These are phyloP conservation scores for Diprion similis DNA, from an alignment of 1,140 invertebrate species.

Conservation along the genomic window DNA sequence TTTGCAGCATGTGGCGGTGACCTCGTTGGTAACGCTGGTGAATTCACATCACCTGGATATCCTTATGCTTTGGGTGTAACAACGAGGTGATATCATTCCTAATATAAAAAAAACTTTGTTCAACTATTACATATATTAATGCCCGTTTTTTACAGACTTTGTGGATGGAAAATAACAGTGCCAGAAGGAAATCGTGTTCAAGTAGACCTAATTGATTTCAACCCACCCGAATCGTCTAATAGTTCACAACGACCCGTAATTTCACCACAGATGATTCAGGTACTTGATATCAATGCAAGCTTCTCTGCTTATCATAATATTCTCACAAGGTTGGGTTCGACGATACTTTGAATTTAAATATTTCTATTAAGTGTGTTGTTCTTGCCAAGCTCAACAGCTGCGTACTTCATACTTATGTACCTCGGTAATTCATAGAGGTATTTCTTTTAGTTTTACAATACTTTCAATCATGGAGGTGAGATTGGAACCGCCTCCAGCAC, in stretches of 20 bases:
- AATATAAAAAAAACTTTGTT: slow-evolving; percentile 7
- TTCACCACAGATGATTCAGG: slow-evolving; percentile 6
- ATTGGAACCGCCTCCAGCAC: slow-evolving; percentile 18
- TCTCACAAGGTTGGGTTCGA: too few species aligned
- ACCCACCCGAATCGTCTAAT: too few species aligned
- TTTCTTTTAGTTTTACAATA: slow-evolving; percentile 54
- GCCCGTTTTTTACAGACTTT: slow-evolving; percentile 51
- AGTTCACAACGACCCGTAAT: too few species aligned
- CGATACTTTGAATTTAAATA: too few species aligned
- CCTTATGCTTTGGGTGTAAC: slow-evolving; percentile 58
- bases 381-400: too few species aligned
- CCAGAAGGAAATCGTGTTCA: slow-evolving; percentile 68
- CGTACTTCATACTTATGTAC: too few species aligned
- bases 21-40: slow-evolving; percentile 64
- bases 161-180: slow-evolving; percentile 75
- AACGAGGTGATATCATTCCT: slow-evolving; percentile 37
- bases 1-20: slow-evolving; percentile 68
- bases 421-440: too few species aligned
- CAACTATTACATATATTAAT: slow-evolving; percentile 17
- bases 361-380: too few species aligned
- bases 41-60: slow-evolving; percentile 75
- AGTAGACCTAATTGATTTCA: slow-evolving; percentile 68
- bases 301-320: background rate
- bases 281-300: slow-evolving; percentile 14
- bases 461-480: slow-evolving; percentile 28